These are phyloP conservation scores for Sylvia borin DNA, from an alignment of 2,797 vertebrate genomes.

Conservation along the genomic window DNA sequence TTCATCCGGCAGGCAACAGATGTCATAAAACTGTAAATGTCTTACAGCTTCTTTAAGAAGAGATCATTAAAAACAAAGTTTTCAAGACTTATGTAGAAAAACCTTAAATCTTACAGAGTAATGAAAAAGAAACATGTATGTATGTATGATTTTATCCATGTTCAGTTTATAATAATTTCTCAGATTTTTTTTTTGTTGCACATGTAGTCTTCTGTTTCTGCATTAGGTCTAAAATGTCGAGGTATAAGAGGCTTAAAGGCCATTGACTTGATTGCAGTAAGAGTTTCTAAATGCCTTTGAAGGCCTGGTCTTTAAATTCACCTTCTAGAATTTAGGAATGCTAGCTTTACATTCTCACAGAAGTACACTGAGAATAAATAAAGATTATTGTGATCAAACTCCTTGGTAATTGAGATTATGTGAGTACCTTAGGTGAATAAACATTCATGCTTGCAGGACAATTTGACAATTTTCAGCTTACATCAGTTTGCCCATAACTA, in stretches of 20 bases:
- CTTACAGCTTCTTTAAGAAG: neutral
- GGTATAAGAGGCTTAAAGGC: neutral
- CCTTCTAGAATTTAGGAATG: neutral
- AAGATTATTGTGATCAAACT: neutral
- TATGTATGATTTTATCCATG: neutral
- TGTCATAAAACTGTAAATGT: neutral
- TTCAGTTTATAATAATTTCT: neutral
- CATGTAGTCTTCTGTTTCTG: neutral
- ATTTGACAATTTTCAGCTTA: slow-evolving; percentile 19
- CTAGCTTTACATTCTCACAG: neutral
- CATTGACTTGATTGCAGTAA: neutral
- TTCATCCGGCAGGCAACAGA: neutral
- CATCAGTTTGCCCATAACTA: slow-evolving; percentile 7
- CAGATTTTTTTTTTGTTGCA: neutral
- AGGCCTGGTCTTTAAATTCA: neutral
- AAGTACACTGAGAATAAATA: neutral
- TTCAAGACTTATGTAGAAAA: neutral
- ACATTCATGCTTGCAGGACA: neutral
- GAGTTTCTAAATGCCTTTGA: neutral
- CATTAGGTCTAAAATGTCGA: neutral
- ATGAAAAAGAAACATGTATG: neutral
- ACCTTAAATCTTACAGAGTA: neutral
- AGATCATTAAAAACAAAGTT: neutral
- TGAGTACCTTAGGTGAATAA: neutral
- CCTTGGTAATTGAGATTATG: neutral